Conservation (phyloP, 2,113 vertebrate species). For the Sialia sialis region DNA sequence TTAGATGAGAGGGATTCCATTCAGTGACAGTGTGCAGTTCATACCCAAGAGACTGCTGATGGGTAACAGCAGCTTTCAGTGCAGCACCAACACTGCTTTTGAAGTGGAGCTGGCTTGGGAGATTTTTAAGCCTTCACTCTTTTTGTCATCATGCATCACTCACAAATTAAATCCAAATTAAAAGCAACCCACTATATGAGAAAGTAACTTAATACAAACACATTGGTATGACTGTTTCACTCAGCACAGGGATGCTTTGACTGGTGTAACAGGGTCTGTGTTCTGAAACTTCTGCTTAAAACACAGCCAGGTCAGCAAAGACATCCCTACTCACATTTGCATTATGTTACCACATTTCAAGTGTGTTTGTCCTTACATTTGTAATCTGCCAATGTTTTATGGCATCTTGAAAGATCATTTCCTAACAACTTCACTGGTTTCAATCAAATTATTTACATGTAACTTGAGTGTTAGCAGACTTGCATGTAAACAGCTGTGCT, state of each 20-base stretch:
- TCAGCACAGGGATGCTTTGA: not conserved
- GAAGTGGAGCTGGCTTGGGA: not conserved
- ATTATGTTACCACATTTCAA: not conserved
- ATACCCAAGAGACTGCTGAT: not conserved
- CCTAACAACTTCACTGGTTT: not conserved
- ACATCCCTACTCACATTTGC: not conserved
- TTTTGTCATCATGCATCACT: not conserved
- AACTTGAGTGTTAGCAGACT: not conserved
- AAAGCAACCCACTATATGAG: not conserved
- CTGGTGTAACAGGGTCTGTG: not conserved
- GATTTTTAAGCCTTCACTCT: not conserved
- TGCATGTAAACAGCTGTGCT: not conserved
- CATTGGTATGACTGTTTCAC: not conserved
- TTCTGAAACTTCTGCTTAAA: not conserved
- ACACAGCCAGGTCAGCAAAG: not conserved
- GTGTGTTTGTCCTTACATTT: not conserved
- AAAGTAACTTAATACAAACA: not conserved
- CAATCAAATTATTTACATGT: not conserved
- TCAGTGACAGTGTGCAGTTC: accelerated
- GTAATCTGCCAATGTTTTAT: not conserved
- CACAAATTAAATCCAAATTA: not conserved
- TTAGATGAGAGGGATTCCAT: accelerated
- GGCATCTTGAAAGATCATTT: not conserved
- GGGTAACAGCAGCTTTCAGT: not conserved
- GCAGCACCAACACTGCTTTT: not conserved